A percentile compares a stretch with the other conserved stretches of the same genome.
Evolutionary conservation across 2,888 invertebrate species (phyloP).

Genomic region (Thera britannica): DNA sequence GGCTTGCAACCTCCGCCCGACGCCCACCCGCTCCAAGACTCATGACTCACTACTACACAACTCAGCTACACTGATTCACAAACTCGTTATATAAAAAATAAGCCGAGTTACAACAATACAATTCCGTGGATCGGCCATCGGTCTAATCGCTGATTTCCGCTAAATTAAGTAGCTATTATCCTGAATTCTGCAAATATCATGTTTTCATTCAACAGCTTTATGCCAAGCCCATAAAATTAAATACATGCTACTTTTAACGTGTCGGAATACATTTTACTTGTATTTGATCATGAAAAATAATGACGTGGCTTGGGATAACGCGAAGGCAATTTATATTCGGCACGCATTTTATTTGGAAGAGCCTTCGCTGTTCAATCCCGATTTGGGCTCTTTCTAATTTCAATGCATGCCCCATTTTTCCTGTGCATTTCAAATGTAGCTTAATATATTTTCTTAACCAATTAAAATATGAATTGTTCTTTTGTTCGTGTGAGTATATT

Average conservation of each 20-base stretch:
- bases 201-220: conserved; percentile 39
- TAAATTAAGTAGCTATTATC: conserved; percentile 31
- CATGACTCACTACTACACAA: conserved; percentile 53
- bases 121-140: conserved; percentile 14
- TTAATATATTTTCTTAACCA: no score
- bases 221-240: conserved; percentile 35
- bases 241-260: conserved; percentile 28
- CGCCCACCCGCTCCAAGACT: conserved; percentile 63
- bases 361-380: conserved; percentile 5
- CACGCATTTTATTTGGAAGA: conserved; percentile 19
- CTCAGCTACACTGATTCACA: conserved; percentile 41
- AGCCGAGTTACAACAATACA: conserved; percentile 25
- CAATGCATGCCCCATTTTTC: neutral
- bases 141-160: conserved; percentile 18
- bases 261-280: conserved; percentile 30
- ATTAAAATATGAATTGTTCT: no score
- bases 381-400: conserved; percentile 7
- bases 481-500: no score
- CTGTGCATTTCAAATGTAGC: no score
- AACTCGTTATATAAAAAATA: conserved; percentile 35
- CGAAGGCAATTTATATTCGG: conserved; percentile 27
- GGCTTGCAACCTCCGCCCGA: conserved; percentile 60
- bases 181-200: conserved; percentile 29
- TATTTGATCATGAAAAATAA: conserved; percentile 30
- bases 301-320: conserved; percentile 25